Conservation (phyloP, 2,113 vertebrate genomes). For the Mugil cephalus region DNA sequence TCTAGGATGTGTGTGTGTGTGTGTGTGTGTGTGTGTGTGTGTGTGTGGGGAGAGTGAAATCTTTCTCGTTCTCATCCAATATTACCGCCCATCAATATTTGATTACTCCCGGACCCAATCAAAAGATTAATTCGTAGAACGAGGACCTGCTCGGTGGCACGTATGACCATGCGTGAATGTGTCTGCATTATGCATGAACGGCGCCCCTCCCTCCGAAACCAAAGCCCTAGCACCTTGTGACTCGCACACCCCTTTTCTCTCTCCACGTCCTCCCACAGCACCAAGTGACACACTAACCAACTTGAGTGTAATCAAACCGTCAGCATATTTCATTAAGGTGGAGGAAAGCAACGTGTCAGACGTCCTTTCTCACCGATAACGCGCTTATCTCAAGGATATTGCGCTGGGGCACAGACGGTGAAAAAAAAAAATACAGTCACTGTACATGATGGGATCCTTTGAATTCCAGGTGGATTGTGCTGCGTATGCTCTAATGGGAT, state of each 20-base stretch:
- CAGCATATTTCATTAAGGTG: slow-evolving; percentile 76
- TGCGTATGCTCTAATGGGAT: slow-evolving; percentile 22
- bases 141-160: slow-evolving; percentile 73
- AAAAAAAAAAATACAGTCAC: slow-evolving; percentile 43
- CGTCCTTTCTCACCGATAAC: slow-evolving; percentile 57
- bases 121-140: slow-evolving; percentile 79
- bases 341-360: slow-evolving; percentile 62
- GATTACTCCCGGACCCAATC: slow-evolving; percentile 75
- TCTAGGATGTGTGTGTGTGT: slow-evolving; percentile 19
- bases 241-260: slow-evolving; percentile 30
- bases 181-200: slow-evolving; percentile 83
- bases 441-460: slow-evolving; percentile 33
- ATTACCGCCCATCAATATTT: slow-evolving; percentile 82
- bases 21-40: too few species aligned
- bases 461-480: slow-evolving; percentile 27
- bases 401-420: slow-evolving; percentile 40
- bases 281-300: slow-evolving; percentile 77
- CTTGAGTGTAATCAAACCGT: slow-evolving; percentile 72
- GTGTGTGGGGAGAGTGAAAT: slow-evolving; percentile 14
- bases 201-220: not conserved
- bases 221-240: not conserved
- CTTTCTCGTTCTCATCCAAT: slow-evolving; percentile 67
- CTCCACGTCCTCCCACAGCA: slow-evolving; percentile 42
- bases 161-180: slow-evolving; percentile 66
- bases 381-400: slow-evolving; percentile 74